Base-by-base conservation (phyloP, 2,113 vertebrate genomes). In the Eubucco bourcierii region DNA sequence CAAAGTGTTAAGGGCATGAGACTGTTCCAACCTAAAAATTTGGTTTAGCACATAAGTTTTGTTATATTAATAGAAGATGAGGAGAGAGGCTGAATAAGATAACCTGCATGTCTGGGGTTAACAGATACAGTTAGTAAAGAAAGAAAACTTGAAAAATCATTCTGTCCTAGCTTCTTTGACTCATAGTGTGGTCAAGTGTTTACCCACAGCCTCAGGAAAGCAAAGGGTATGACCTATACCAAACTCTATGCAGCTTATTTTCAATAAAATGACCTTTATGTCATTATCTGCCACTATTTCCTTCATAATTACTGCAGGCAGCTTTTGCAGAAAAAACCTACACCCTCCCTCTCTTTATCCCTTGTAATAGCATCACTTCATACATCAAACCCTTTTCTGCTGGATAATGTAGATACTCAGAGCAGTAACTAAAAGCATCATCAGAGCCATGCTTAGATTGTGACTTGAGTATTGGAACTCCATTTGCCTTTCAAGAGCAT, bases 181-280 rank as follows among this genome's bases (percentile, higher is more conserved):
- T 82, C 63, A 15, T 61, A 31, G 50, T 63, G 2, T 47, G 46
- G 41, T 64, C 52, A 88, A 88, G 39, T 53, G 53, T 83, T 88
- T 84, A 87, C n/a, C 52, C 37, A 80, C 41, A 78, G 58, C 53
- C 71, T 89, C 81, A 91, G 90, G 74, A 91, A 74, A 81, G n/a
- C 2, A 1, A 64, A 92, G 88, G 65, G 29, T 84, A 39, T 44
- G 64, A 52, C 47, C 46, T 86, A 28, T 80, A 80, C 27, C 14
- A 59, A 90, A 81, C 78, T 76, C 74, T 80, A 37, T 73, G 71
- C 53, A 66, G 77, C 21, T 18, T 84, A 61, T 89, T 93, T 84
- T 87, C 71, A 92, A 77, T 88, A 92, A 77, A 94, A 79, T 72
- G n/a, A 84, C 75, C 13, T 89, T 46, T 53, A 64, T 81, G 78